Evolutionary conservation across 2,888 invertebrate species (phyloP), one percentile per base, ranked within the genome.

Genomic region (Tortricodes alternella): DNA sequence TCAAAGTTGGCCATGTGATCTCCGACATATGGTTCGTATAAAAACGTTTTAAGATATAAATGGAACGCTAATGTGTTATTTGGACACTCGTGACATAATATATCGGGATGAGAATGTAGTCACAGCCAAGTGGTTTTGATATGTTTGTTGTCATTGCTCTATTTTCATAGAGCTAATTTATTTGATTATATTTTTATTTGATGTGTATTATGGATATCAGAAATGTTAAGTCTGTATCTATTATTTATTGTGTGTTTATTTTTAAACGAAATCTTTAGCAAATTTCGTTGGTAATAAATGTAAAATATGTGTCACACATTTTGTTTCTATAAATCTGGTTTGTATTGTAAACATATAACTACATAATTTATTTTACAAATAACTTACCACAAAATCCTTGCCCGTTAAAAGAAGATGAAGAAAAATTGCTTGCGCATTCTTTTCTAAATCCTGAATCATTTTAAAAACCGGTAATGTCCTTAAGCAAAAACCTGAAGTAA

Each of bases 21-120:
- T 19, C 27, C 44, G 23, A 55, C 55, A 55, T 49, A 34, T 55
- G 55, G 48, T 55, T 55, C 48, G 29, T 43, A 55, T 55, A 49
- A 55, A 53, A 35, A 41, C 19, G 48, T 48, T 53, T 43, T 37
- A 39, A 27, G 37, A 46, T 53, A 43, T 41, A 29, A 38, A 46
- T 48, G 48, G 55, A 19, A 49, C n/a, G 34, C 43, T 55, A 55
- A 55, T 49, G 55, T 27, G 35, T 34, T 43, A 32, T 35, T 46
- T 39, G 21, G 34, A 51, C 21, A 21, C 39, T 13, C n/a, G 32
- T 53, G 41, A 55, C 41, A 35, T 52, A 34, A 55, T 35, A 49
- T 55, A 37, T 43, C 32, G 32, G 21, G 32, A 41, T 16, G 38
- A 21, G 52, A 19, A 13, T 39, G 53, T 35, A 19, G 9, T 35